Evolutionary conservation across 2,797 vertebrate species (phyloP), one percentile per base, ranked within the genome.

Genomic region (Spinus olivaceus): DNA sequence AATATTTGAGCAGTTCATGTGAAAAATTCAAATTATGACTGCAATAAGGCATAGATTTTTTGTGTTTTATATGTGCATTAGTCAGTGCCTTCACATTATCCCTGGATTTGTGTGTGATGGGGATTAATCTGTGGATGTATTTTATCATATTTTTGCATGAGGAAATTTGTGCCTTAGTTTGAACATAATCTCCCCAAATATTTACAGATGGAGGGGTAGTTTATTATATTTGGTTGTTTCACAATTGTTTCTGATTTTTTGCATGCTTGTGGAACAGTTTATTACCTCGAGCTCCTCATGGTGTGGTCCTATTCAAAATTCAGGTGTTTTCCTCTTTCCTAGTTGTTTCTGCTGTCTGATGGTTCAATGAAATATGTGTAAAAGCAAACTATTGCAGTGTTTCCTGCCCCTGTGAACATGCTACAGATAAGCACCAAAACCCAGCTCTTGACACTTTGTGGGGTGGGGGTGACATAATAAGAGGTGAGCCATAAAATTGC

Each of bases 241-340:
- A 30, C 4, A 8, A 10, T 63, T 2, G 2, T 81, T 87, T 81
- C 41, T 72, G 37, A 32, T 28, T 15, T 92, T 89, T 41, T 85
- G 9, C 2, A 4, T 1, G 1, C 6, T 84, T 1, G 3, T 3
- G 3, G 30, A 39, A 14, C 9, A 14, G n/a, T 5, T 50, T 66
- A 53, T 63, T 77, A 21, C 35, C 16, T 41, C 20, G 14, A 25
- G 6, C 1, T 80, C 17, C 27, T 64, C 56, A 19, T 27, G 59
- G 59, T 33, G 54, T 4, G 5, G 8, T 77, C 10, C 20, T 77
- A 11, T n/a, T 49, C 12, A n/a, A 70, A 85, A 63, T 5, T 35
- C 8, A 49, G 53, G 7, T 5, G 6, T 3, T 37, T 92, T 82
- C 13, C 16, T 63, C 23, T 65, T 64, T 53, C 12, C 12, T 35